phyloP scores from a whole-genome alignment of 2,888 invertebrate genomes.

The Tenthredo distinguenda region DNA sequence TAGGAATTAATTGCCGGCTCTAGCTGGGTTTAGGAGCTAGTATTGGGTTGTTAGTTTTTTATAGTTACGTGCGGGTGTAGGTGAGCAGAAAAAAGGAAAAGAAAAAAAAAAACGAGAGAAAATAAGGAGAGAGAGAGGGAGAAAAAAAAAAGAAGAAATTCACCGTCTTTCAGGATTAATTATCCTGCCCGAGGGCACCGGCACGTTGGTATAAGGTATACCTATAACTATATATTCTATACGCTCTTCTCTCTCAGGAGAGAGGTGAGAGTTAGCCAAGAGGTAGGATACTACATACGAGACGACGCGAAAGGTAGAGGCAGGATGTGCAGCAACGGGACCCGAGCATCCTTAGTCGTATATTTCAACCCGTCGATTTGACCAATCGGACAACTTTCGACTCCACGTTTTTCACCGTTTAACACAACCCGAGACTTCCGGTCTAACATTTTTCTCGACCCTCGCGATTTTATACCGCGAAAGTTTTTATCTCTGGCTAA shows the following conservation, averaged over 20 bases:
- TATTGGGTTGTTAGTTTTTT: constrained; percentile 26
- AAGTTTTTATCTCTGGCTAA: neutral
- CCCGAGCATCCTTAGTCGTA: constrained; percentile 39
- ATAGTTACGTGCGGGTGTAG: constrained; percentile 9
- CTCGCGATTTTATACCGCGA: neutral
- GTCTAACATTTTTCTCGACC: constrained; percentile 13
- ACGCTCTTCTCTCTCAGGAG: neutral
- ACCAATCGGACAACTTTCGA: constrained; percentile 42
- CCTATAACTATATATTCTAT: constrained; percentile 4
- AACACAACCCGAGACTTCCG: constrained; percentile 23
- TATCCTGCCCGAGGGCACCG: constrained; percentile 46
- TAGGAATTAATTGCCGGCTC: constrained; percentile 64
- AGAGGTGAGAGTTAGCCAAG: constrained; percentile 38
- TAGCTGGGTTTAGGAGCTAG: constrained; percentile 64
- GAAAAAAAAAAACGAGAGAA: neutral
- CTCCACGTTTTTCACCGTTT: neutral
- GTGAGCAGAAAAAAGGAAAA: neutral
- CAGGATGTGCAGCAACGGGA: constrained; percentile 50
- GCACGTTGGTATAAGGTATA: constrained; percentile 28
- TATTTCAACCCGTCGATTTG: constrained; percentile 42
- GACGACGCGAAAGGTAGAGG: constrained; percentile 39
- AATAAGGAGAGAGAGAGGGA: neutral
- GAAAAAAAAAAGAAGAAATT: neutral
- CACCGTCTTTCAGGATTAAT: constrained; percentile 49
- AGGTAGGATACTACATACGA: neutral